Evolutionary conservation across 2,113 vertebrate genomes (phyloP).

Genomic region (Protobothrops flavoviridis): DNA sequence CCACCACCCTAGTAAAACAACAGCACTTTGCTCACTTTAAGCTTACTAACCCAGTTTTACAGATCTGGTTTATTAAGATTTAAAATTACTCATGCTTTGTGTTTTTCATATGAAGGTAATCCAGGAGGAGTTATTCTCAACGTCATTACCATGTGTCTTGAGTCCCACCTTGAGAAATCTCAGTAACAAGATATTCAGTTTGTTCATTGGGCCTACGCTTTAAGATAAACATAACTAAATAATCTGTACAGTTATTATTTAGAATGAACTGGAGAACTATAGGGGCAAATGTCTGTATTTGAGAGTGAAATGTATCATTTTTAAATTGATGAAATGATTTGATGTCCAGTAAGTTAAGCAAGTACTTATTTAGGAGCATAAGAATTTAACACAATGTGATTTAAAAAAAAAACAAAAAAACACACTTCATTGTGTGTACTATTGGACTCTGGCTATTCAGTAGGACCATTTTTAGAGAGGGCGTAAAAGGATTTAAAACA

Average conservation of each 20-base stretch:
- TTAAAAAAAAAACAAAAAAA: background rate
- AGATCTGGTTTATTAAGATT: background rate
- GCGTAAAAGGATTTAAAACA: background rate
- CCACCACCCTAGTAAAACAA: background rate
- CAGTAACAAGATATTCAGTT: background rate
- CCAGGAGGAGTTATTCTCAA: background rate
- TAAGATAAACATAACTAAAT: background rate
- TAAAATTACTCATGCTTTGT: background rate
- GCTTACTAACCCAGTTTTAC: background rate
- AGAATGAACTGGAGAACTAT: background rate
- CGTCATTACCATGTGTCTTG: background rate
- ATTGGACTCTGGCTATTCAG: background rate
- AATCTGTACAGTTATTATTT: background rate
- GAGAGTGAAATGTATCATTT: background rate
- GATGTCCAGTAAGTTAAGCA: background rate
- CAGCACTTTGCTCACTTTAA: background rate
- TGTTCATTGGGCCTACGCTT: background rate
- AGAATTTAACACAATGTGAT: background rate
- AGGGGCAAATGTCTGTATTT: background rate
- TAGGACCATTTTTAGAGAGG: background rate
- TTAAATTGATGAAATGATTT: background rate
- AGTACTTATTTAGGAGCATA: background rate
- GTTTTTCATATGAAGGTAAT: background rate
- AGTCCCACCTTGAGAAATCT: background rate
- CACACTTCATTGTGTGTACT: background rate